Evolutionary conservation across 2,113 vertebrate genomes (phyloP).

Genomic region (Amphiprion ocellaris): DNA sequence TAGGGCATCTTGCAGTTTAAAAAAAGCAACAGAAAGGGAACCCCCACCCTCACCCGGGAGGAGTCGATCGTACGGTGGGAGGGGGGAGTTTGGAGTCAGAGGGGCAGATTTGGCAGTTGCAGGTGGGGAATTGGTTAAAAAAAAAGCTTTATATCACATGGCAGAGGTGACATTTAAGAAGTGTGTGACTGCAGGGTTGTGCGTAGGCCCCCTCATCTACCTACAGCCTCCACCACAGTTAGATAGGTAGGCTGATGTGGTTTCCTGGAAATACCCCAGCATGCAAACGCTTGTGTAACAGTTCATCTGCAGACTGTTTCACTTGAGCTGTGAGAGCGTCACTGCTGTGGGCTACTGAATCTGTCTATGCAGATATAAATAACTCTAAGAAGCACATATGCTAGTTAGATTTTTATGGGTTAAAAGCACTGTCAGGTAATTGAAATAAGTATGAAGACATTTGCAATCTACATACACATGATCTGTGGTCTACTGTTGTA

Average conservation of each 20-base stretch:
- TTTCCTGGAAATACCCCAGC: constrained; percentile 80
- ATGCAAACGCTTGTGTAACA: constrained; percentile 54
- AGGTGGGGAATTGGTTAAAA: constrained; percentile 55
- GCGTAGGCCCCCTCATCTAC: constrained; percentile 43
- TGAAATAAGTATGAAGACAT: too few species aligned
- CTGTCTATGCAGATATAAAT: not conserved
- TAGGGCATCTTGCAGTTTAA: constrained; percentile 4
- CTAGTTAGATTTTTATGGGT: not conserved
- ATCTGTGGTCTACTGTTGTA: too few species aligned
- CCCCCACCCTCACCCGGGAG: constrained; percentile 56
- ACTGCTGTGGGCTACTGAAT: not conserved
- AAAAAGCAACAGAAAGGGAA: constrained; percentile 50
- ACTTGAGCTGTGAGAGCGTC: constrained; percentile 14
- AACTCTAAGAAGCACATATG: not conserved
- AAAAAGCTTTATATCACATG: constrained; percentile 54
- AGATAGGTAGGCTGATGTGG: constrained; percentile 62
- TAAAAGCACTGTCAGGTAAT: not conserved
- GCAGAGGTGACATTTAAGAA: constrained; percentile 76
- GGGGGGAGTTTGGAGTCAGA: constrained; percentile 62
- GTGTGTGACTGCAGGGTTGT: constrained; percentile 43
- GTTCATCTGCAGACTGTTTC: constrained; percentile 38
- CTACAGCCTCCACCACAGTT: constrained; percentile 49
- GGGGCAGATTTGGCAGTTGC: constrained; percentile 51
- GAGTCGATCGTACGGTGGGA: constrained; percentile 47
- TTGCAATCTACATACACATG: too few species aligned